Percentiles rank a stretch among this genome's conserved stretches.
Conservation (phyloP, 2,888 invertebrate genomes). For the Alentia gelatinosa region DNA sequence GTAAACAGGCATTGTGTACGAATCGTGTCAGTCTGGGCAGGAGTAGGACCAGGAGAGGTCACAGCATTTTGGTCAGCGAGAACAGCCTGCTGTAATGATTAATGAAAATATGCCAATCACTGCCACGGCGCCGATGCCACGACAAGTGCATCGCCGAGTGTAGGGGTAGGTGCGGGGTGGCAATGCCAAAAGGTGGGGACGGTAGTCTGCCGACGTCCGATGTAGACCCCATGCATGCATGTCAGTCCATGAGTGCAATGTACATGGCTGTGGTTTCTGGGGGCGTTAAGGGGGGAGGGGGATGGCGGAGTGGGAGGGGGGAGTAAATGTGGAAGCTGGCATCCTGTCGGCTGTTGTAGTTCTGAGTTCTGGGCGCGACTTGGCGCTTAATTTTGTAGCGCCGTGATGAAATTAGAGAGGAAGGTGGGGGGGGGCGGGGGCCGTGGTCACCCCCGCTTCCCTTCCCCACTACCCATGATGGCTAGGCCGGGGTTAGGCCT, state of each 20-base stretch:
- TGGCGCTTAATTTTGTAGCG: constrained; percentile 9
- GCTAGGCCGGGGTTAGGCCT: background rate
- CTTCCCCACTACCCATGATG: background rate
- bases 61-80: too few relatives aligned
- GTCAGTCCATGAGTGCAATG: constrained; percentile 25
- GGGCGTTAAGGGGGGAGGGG: background rate
- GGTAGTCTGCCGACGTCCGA: background rate
- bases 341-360: too few relatives aligned
- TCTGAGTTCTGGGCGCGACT: background rate
- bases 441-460: background rate
- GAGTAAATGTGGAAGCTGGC: too few relatives aligned
- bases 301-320: background rate
- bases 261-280: constrained; percentile 31
- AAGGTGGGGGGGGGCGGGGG: background rate
- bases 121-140: background rate
- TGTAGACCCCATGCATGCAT: background rate
- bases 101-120: background rate
- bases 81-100: background rate
- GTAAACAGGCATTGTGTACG: too few relatives aligned
- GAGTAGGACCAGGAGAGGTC: too few relatives aligned
- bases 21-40: too few relatives aligned
- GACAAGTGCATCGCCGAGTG: background rate
- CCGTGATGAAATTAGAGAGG: constrained; percentile 32
- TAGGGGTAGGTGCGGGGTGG: background rate
- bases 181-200: background rate